Conservation (phyloP, 2,113 vertebrate genomes). For the Garra rufa region DNA sequence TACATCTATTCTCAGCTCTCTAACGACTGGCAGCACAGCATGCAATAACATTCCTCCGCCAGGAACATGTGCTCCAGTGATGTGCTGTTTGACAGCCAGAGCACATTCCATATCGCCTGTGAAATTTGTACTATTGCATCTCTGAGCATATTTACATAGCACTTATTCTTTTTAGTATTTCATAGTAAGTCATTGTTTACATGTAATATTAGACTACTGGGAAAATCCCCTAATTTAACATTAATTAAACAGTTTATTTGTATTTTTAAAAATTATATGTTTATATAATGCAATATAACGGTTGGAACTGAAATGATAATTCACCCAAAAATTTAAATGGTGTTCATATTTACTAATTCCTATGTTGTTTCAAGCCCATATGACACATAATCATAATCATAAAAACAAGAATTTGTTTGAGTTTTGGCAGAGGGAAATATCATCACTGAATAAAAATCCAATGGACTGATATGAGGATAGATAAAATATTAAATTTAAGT, state of each 20-base stretch:
- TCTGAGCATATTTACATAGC: not conserved
- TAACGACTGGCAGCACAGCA: constrained; percentile 36
- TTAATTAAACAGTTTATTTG: no score
- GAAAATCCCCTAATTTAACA: not conserved
- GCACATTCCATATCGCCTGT: not conserved
- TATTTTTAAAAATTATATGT: no score
- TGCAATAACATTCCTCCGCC: constrained; percentile 40
- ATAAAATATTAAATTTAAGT: not conserved
- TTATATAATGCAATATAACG: not conserved
- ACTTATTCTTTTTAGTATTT: not conserved
- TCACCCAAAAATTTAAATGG: not conserved
- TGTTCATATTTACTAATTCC: not conserved
- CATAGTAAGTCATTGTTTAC: not conserved
- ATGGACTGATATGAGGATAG: not conserved
- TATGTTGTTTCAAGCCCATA: not conserved
- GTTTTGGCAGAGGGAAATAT: no score
- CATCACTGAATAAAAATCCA: no score
- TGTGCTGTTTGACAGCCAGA: constrained; percentile 26
- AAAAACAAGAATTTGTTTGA: no score
- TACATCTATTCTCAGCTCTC: constrained; percentile 49
- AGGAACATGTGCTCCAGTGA: constrained; percentile 38
- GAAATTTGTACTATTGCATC: constrained; percentile 20
- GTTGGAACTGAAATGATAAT: not conserved
- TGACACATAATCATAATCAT: no score
- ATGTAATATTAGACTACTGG: not conserved